phyloP scores from a whole-genome alignment of 2,888 invertebrate genomes.

The Serripes groenlandicus region DNA sequence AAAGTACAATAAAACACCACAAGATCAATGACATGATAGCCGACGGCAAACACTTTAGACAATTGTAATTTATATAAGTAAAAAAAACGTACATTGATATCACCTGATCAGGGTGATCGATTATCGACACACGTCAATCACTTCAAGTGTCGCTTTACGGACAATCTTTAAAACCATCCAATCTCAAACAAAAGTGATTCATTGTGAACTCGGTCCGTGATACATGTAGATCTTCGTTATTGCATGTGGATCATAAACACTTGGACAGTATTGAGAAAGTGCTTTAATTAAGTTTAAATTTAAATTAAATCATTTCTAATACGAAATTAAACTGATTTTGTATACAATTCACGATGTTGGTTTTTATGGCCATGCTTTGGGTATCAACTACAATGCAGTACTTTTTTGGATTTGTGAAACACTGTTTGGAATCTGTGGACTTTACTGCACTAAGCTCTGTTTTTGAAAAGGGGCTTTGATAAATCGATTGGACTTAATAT shows the following conservation, averaged over 20 bases:
- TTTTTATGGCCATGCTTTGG: conserved; percentile 55
- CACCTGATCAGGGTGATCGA: conserved; percentile 42
- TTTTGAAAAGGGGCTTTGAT: conserved; percentile 2
- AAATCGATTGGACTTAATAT: background rate
- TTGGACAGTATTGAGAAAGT: no score
- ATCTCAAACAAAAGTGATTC: background rate
- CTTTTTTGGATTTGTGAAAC: conserved; percentile 26
- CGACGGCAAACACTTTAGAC: background rate
- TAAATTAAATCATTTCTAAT: no score
- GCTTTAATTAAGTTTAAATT: no score
- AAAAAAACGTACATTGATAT: conserved; percentile 36
- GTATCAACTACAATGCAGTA: conserved; percentile 42
- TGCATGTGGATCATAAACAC: no score
- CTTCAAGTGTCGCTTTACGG: conserved; percentile 21
- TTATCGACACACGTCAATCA: conserved; percentile 47
- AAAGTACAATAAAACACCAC: no score
- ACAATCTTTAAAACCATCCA: conserved; percentile 14
- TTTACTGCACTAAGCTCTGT: background rate
- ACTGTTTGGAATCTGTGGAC: conserved; percentile 14
- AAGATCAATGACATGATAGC: conserved; percentile 23
- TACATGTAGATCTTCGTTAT: no score
- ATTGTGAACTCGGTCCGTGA: no score
- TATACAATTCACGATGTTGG: conserved; percentile 31
- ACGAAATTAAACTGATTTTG: no score
- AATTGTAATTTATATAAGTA: conserved; percentile 14